Conservation (phyloP, 2,888 invertebrate genomes). For the Gari tellinella region DNA sequence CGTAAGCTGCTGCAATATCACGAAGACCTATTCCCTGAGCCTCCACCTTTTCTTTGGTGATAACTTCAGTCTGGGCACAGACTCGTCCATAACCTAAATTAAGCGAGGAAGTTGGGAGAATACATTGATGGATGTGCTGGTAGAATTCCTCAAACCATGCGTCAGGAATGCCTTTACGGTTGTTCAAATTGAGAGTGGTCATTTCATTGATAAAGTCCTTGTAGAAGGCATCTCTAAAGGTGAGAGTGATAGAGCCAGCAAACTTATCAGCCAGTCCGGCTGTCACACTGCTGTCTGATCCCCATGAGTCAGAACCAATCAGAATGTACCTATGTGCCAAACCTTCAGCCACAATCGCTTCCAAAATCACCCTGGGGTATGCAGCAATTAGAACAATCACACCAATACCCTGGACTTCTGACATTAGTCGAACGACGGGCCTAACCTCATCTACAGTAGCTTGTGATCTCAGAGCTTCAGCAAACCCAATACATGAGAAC, state of each 20-base stretch:
- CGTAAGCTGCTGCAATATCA: conserved; percentile 80
- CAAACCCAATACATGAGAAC: conserved; percentile 62
- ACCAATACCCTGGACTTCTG: conserved; percentile 57
- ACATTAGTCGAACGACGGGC: conserved; percentile 53
- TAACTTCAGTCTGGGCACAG: conserved; percentile 44
- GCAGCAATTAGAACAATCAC: conserved; percentile 80
- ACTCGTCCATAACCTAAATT: conserved; percentile 14
- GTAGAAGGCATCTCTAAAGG: conserved; percentile 62
- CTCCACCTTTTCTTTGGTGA: conserved; percentile 29
- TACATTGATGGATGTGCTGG: conserved; percentile 77
- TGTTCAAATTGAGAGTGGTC: conserved; percentile 58
- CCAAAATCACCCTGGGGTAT: conserved; percentile 59
- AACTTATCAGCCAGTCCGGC: conserved; percentile 40
- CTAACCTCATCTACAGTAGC: conserved; percentile 53
- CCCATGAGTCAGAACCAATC: conserved; percentile 73
- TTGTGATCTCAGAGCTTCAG: conserved; percentile 46
- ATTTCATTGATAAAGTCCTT: conserved; percentile 75
- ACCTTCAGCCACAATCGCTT: conserved; percentile 64
- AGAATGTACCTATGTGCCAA: conserved; percentile 68
- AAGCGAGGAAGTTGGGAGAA: conserved; percentile 51
- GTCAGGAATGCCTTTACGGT: conserved; percentile 78
- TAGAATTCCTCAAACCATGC: conserved; percentile 85
- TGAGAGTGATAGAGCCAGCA: conserved; percentile 62
- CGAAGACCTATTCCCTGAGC: conserved; percentile 64
- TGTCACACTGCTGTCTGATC: conserved; percentile 16